Base-by-base conservation (phyloP, 2,113 vertebrate species). In the Perca fluviatilis region DNA sequence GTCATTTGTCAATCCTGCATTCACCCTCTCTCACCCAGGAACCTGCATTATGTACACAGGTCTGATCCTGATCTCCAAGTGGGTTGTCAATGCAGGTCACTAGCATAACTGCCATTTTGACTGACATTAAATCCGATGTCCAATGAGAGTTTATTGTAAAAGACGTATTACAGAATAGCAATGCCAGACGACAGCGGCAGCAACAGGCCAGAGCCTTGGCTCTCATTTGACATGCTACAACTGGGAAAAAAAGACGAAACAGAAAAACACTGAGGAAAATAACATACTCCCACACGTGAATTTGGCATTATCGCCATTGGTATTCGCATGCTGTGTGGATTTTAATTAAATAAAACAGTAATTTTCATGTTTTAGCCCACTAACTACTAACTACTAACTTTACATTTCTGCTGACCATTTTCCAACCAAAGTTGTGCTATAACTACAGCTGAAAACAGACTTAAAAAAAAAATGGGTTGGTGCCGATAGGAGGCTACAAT, bases 391-490 rank as follows among this genome's bases (percentile, higher is more conserved):
- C 70, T 64, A 65, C n/a, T n/a, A 86, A 79, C 30, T 62, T 81
- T 73, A 92, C 83, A 89, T 88, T 84, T 80, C 88, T 87, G 87
- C 91, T 90, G 93, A 94, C 93, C 91, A 90, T 90, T 94, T 86
- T 30, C 23, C 49, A 54, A 33, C 30, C 67, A 75, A 80, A 64
- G 54, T 67, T 74, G 50, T 53, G 64, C 84, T 83, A 79, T 7
- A 36, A 83, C 71, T 74, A 77, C 79, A 75, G 27, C 54, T 70
- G 23, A 67, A 63, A 68, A 80, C 56, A 79, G 73, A 86, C 60
- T 72, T 56, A 30, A 40, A 14, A n/a, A 40, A 27, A 70, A 54
- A 72, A 62, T 9, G 3, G 60, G 47, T 57, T 61, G 40, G 11
- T 83, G 66, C 63, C 2, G 21, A 82, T n/a, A 23, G 68, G 47